Evolutionary conservation across 2,888 invertebrate species (phyloP).

Genomic region (Apantesis nais): DNA sequence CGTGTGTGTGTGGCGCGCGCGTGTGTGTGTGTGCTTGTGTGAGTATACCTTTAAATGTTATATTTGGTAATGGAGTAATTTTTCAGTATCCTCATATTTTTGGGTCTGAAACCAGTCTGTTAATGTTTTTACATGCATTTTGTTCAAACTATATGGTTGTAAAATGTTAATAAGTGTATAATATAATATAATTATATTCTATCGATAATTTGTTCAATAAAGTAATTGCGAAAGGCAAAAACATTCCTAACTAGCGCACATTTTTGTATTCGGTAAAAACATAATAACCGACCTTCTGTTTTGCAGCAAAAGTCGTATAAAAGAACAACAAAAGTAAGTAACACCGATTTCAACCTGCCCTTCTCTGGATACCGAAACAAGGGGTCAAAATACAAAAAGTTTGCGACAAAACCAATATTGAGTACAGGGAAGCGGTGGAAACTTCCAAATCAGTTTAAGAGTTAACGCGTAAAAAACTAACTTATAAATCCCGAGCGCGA

Average conservation of each 20-base stretch:
- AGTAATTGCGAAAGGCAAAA: neutral
- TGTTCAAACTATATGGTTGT: too few species aligned
- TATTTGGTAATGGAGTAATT: too few species aligned
- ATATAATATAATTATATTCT: too few species aligned
- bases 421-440: constrained; percentile 30
- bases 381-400: constrained; percentile 30
- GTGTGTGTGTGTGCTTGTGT: too few species aligned
- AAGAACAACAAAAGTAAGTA: constrained; percentile 11
- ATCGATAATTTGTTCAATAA: neutral
- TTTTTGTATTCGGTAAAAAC: neutral
- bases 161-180: too few species aligned
- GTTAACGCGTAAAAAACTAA: constrained; percentile 51
- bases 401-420: constrained; percentile 48
- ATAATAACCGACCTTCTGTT: neutral
- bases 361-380: constrained; percentile 25
- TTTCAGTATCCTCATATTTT: too few species aligned
- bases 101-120: too few species aligned
- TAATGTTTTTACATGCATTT: too few species aligned
- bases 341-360: constrained; percentile 10
- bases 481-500: constrained; percentile 41
- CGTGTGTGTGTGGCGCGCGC: too few species aligned
- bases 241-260: neutral
- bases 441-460: constrained; percentile 51
- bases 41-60: too few species aligned
- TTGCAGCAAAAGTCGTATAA: neutral